Evolutionary conservation across 2,888 invertebrate genomes (phyloP).

Genomic region (Meiosimyza platycephala): DNA sequence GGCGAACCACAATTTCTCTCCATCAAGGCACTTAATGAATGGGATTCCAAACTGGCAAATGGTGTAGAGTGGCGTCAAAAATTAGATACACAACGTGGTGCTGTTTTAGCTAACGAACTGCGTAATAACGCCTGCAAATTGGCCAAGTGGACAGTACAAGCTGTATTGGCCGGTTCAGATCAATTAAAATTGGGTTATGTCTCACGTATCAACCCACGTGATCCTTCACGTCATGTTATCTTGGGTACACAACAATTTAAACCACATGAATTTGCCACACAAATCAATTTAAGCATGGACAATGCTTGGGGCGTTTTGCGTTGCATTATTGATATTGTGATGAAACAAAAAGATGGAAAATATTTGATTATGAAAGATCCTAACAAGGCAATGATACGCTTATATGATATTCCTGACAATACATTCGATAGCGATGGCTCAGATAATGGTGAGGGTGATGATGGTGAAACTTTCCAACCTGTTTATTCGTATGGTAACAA

Average conservation of each 20-base stretch:
- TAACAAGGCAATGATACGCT: conserved; percentile 96
- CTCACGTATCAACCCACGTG: conserved; percentile 92
- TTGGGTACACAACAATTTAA: conserved; percentile 98
- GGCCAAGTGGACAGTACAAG: conserved; percentile 98
- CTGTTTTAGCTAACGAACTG: conserved; percentile 97
- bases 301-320: conserved; percentile 99
- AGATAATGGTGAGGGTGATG: conserved; percentile 70
- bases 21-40: conserved; percentile 98
- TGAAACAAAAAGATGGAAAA: conserved; percentile 96
- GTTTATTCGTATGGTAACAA: conserved; percentile 55
- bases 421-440: conserved; percentile 99
- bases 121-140: conserved; percentile 99
- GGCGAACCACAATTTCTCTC: conserved; percentile 93
- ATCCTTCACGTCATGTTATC: conserved; percentile 96
- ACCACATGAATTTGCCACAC: conserved; percentile 97
- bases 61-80: conserved; percentile 99
- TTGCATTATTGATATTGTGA: conserved; percentile 96
- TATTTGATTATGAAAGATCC: conserved; percentile 99
- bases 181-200: conserved; percentile 99
- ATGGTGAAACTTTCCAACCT: conserved; percentile 66
- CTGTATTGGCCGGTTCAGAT: conserved; percentile 94
- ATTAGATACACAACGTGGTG: conserved; percentile 96
- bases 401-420: conserved; percentile 98
- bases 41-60: conserved; percentile 96
- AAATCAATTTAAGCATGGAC: conserved; percentile 99